These are phyloP conservation scores for Harpagoxenus sublaevis DNA, from an alignment of 2,888 invertebrate genomes.

Conservation along the genomic window DNA sequence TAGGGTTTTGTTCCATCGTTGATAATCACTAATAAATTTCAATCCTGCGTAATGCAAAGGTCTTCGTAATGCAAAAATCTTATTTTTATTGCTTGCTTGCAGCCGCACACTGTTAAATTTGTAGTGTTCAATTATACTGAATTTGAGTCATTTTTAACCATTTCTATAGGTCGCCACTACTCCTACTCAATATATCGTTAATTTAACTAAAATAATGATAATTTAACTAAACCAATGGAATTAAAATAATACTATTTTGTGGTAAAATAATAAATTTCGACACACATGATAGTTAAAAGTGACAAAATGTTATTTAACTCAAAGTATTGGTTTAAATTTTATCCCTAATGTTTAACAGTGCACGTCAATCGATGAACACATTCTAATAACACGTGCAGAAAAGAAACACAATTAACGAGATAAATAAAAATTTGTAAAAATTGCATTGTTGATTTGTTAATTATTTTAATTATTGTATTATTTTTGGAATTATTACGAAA, in stretches of 20 bases:
- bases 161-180: too few species aligned
- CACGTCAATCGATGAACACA: neutral
- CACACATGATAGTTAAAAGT: too few species aligned
- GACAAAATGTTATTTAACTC: too few species aligned
- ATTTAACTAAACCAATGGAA: too few species aligned
- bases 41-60: neutral
- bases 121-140: too few species aligned
- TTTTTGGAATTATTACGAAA: neutral
- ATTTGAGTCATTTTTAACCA: too few species aligned
- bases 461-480: neutral
- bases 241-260: too few species aligned
- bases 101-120: neutral
- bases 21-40: conserved; percentile 29
- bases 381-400: neutral
- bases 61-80: neutral
- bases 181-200: too few species aligned
- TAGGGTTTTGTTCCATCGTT: neutral
- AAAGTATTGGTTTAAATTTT: too few species aligned
- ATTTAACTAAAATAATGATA: too few species aligned
- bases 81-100: neutral
- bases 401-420: neutral
- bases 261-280: too few species aligned
- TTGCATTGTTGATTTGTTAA: neutral
- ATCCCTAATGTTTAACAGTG: too few species aligned
- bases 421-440: neutral